These are phyloP conservation scores for Erythrolamprus reginae DNA, from an alignment of 2,113 vertebrate species.

Conservation along the genomic window DNA sequence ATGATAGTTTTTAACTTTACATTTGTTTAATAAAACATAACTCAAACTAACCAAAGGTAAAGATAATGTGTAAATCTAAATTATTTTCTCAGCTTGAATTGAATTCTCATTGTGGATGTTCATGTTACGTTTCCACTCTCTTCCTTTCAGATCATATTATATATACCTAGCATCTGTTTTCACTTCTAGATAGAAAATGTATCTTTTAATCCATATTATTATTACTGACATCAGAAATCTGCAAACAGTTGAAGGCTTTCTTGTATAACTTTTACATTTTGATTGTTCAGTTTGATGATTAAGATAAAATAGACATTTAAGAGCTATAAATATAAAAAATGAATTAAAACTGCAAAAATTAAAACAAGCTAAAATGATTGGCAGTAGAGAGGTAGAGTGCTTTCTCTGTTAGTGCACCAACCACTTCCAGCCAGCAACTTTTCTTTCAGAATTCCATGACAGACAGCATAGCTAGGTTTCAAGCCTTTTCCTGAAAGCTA, in stretches of 20 bases:
- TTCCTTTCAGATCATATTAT: not conserved
- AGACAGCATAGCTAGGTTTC: too few species aligned
- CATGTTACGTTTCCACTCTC: not conserved
- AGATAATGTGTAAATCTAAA: not conserved
- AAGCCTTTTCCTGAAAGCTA: too few species aligned
- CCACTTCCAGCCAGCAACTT: too few species aligned
- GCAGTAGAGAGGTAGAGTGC: too few species aligned
- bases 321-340: too few species aligned
- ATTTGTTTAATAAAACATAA: not conserved
- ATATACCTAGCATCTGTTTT: conserved; percentile 6
- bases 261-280: not conserved
- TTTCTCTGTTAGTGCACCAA: too few species aligned
- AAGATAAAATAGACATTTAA: too few species aligned
- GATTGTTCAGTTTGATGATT: not conserved
- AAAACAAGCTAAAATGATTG: too few species aligned
- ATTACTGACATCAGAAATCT: not conserved
- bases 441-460: too few species aligned
- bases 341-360: too few species aligned
- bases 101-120: not conserved
- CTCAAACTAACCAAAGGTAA: not conserved
- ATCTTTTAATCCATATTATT: not conserved
- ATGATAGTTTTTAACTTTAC: not conserved
- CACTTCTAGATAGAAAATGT: not conserved
- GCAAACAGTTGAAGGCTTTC: not conserved
- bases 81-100: conserved; percentile 22